A percentile compares a stretch with the other conserved stretches of the same genome.
Conservation (phyloP, 2,797 vertebrate species). For the Arctocebus calabarensis region DNA sequence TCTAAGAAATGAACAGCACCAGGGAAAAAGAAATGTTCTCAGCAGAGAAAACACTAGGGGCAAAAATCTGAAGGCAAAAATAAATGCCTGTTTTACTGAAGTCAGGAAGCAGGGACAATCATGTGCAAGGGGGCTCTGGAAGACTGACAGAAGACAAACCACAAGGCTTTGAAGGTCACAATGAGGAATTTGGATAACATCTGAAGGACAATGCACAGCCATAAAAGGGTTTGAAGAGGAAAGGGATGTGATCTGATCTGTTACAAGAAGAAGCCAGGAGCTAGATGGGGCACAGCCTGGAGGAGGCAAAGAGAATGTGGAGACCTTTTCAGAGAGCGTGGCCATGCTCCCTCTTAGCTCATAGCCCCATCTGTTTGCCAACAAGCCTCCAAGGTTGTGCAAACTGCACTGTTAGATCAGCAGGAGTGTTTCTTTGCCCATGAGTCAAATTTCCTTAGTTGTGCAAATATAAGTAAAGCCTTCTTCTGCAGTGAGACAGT, state of each 20-base stretch:
- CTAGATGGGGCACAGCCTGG: not conserved
- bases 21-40: not conserved
- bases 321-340: not conserved
- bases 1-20: not conserved
- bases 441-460: not conserved
- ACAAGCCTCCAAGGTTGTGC: not conserved
- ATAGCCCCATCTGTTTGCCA: rapidly evolving
- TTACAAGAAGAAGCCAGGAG: not conserved
- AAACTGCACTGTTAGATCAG: not conserved
- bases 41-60: not conserved
- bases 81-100: not conserved
- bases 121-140: not conserved
- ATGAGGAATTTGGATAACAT: not conserved
- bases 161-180: not conserved
- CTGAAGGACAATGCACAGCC: not conserved
- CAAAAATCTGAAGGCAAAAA: not conserved
- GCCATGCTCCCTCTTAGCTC: not conserved
- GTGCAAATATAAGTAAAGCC: not conserved
- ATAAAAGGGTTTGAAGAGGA: not conserved
- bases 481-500: not conserved
- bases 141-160: not conserved
- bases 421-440: not conserved
- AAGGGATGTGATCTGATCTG: not conserved
- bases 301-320: not conserved
- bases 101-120: too few relatives aligned